A percentile compares a stretch with the other conserved stretches of the same genome.
Evolutionary conservation across 2,888 invertebrate species (phyloP).

Genomic region (Athrips mouffetella): DNA sequence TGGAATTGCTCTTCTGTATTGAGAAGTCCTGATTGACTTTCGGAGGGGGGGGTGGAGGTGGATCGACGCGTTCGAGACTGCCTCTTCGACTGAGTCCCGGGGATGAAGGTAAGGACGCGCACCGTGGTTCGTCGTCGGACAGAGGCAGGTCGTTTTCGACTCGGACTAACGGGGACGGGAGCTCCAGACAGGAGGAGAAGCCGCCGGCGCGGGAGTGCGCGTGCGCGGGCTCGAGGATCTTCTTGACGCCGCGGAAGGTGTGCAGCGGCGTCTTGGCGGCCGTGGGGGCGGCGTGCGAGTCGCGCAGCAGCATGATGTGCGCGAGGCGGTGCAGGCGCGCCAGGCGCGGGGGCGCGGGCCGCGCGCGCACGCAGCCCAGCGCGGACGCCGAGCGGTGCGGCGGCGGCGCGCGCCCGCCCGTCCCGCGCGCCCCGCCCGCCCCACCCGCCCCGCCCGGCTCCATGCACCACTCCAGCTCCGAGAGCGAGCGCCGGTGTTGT

Average conservation of each 20-base stretch:
- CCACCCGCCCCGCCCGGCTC: conserved; percentile 56
- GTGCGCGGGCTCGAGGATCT: conserved; percentile 83
- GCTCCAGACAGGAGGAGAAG: conserved; percentile 87
- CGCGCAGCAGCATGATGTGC: conserved; percentile 91
- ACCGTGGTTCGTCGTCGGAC: conserved; percentile 46
- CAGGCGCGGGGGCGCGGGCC: conserved; percentile 51
- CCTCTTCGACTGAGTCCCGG: conserved; percentile 51
- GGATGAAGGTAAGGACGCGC: conserved; percentile 60
- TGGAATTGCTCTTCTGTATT: conserved; percentile 34
- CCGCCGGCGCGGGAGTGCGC: conserved; percentile 56
- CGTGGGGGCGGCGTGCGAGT: conserved; percentile 85
- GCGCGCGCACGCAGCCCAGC: conserved; percentile 40
- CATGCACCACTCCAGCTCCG: conserved; percentile 82
- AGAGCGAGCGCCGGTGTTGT: conserved; percentile 84
- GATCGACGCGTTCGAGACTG: conserved; percentile 36
- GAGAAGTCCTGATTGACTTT: conserved; percentile 22
- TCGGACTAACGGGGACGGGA: conserved; percentile 82
- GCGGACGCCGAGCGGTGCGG: conserved; percentile 35
- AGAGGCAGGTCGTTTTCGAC: conserved; percentile 23
- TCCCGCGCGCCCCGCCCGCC: conserved; percentile 32
- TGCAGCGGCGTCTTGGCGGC: conserved; percentile 84
- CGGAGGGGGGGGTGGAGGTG: conserved; percentile 35
- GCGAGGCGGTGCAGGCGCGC: conserved; percentile 83
- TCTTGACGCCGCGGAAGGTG: conserved; percentile 88
- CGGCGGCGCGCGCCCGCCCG: conserved; percentile 32